Evolutionary conservation across 2,113 vertebrate species (phyloP), one percentile per base, ranked within the genome.

Genomic region (Hippoglossus stenolepis): DNA sequence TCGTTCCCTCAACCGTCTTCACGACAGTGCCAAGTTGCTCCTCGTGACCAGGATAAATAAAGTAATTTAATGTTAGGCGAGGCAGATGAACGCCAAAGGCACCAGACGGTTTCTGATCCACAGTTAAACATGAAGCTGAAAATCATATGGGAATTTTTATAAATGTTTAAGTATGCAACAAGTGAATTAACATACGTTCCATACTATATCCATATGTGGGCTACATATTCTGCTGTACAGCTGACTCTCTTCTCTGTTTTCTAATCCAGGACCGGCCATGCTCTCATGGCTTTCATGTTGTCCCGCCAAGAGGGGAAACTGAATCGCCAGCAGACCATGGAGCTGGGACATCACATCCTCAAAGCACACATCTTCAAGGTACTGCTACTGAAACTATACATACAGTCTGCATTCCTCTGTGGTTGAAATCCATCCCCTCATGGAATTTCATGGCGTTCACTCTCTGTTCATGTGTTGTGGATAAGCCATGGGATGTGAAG

Each of bases 311-410:
- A 98, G 84, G 96, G 97, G 63, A 99, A 99, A 86, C 91, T 99
- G 85, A 99, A 98, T 89, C 96, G 97, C 20, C 98, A 99, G 60
- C 98, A 99, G 87, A 99, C 98, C 7, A 96, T 99, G 96, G 98
- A 99, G 89, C 96, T 99, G 5, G 98, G 98, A 62, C 98, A 99
- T 78, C 98, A 99, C 84, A 98, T 99, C 82, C 96, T 99, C 26
- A 99, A 99, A 95, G 98, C 98, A 4, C 98, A 99, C 86, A 99
- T 99, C 90, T 99, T 99, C 87, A 99, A 99, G 98, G 98, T 98
- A 95, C 87, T 85, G 13, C 62, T 47, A 38, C 40, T 1, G 5
- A 64, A 35, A 35, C 58, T 23, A 8, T 8, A 38, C 11, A 20
- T 47, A 10, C 51, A 51, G 15, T 20, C 18, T 54, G 10, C 59